Evolutionary conservation across 1,140 invertebrate species (phyloP), one percentile per base, ranked within the genome.

Genomic region (Trachymyrmex septentrionalis): DNA sequence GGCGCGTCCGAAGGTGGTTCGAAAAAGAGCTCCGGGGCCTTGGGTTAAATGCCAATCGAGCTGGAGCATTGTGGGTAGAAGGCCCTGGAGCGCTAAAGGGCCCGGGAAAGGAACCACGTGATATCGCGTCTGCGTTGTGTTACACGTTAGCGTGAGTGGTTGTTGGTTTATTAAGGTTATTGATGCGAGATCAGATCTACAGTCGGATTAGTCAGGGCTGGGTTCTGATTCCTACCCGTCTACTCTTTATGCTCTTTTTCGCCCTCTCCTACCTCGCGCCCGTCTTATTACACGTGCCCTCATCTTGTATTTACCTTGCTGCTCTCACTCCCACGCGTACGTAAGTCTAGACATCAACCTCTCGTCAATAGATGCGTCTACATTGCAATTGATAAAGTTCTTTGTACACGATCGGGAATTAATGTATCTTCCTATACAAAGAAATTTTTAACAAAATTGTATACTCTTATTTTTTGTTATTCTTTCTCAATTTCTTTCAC

Each of bases 131-230:
- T 82, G 80, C 80, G 44, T 85, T 77, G 90, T 88, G 90, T 92
- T 92, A 90, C 92, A 86, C 85, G 90, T 87, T 87, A 88, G 84
- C 84, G 88, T 87, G 91, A 92, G 87, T 92, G 90, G 87, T 93
- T 94, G 94, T 94, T 93, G 92, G 93, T 94, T 94, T 94, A 94
- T 94, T 94, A 94, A 94, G 91, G 91, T 93, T 93, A 94, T 94
- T 93, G 92, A 94, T 94, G 92, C 90, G 80, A 94, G 92, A 94
- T 93, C 90, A 87, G 92, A 94, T 94, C 93, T 92, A 91, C 90
- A 89, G 86, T 84, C 92, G 92, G 94, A 94, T 94, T 93, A 93
- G 92, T 93, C 90, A 86, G 91, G 80, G 67, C 85, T 85, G 89
- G 86, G 88, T 88, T 92, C 90, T 89, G 93, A 94, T 93, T 92